Evolutionary conservation across 2,797 vertebrate genomes (phyloP).

Genomic region (Arrhamphus sclerolepis): DNA sequence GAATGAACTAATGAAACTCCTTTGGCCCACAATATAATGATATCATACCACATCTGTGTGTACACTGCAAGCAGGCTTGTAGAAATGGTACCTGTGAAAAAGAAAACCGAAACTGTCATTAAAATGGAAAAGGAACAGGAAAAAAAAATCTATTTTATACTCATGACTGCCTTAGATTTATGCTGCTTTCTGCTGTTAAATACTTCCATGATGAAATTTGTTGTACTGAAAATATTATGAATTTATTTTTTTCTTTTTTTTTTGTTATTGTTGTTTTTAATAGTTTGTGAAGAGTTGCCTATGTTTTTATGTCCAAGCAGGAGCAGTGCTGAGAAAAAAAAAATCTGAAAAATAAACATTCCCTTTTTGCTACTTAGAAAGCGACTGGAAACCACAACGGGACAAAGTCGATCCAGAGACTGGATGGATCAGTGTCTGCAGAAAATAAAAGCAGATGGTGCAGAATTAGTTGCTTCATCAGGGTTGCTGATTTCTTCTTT

Average conservation of each 20-base stretch:
- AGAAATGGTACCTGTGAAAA: constrained; percentile 62
- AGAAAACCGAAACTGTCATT: constrained; percentile 59
- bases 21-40: constrained; percentile 65
- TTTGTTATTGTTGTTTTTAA: background rate
- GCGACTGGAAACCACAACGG: too few species aligned
- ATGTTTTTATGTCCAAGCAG: constrained; percentile 5
- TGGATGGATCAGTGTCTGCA: too few species aligned
- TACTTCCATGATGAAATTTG: constrained; percentile 71
- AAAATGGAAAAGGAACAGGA: constrained; percentile 53
- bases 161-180: constrained; percentile 75
- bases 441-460: too few species aligned
- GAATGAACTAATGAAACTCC: constrained; percentile 71
- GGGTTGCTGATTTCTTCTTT: too few species aligned
- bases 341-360: constrained; percentile 33
- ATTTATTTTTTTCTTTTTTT: constrained; percentile 24
- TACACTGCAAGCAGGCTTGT: constrained; percentile 71
- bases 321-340: constrained; percentile 33
- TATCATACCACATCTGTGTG: constrained; percentile 63
- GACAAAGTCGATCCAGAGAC: too few species aligned
- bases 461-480: too few species aligned
- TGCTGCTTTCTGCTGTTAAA: constrained; percentile 74
- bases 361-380: constrained; percentile 43
- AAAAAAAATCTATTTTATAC: constrained; percentile 48
- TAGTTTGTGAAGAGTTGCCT: constrained; percentile 23
- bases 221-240: constrained; percentile 26